phyloP scores from a whole-genome alignment of 2,797 vertebrate species.

The Streptopelia turtur region DNA sequence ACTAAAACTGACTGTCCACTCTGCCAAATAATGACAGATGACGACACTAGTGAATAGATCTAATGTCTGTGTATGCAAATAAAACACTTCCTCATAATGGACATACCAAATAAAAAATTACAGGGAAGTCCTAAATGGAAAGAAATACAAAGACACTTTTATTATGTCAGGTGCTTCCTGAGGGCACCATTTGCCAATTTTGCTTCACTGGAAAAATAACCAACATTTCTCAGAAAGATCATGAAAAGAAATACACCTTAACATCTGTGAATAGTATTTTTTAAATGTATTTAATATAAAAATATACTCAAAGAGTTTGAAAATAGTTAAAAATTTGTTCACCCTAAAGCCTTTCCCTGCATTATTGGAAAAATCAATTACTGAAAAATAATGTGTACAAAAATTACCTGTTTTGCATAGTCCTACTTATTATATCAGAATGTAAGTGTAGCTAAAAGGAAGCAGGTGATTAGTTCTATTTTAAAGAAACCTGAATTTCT shows the following conservation, averaged over 20 bases:
- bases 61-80: background rate
- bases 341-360: background rate
- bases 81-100: background rate
- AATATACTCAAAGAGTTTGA: background rate
- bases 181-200: background rate
- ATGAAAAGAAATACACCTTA: background rate
- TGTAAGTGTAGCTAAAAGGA: background rate
- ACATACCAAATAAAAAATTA: background rate
- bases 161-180: background rate
- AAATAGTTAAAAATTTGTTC: background rate
- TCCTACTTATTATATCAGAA: background rate
- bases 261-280: background rate
- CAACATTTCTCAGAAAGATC: background rate
- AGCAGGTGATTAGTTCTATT: background rate
- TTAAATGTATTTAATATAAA: background rate
- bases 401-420: background rate
- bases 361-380: background rate
- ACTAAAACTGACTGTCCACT: background rate
- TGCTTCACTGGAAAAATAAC: background rate
- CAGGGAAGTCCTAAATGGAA: background rate
- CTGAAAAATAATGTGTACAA: background rate
- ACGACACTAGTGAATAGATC: background rate
- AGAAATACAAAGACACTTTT: background rate
- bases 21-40: background rate
- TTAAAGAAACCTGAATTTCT: background rate